Evolutionary conservation across 2,113 vertebrate species (phyloP), one percentile per base, ranked within the genome.

Genomic region (Crypturellus undulatus): DNA sequence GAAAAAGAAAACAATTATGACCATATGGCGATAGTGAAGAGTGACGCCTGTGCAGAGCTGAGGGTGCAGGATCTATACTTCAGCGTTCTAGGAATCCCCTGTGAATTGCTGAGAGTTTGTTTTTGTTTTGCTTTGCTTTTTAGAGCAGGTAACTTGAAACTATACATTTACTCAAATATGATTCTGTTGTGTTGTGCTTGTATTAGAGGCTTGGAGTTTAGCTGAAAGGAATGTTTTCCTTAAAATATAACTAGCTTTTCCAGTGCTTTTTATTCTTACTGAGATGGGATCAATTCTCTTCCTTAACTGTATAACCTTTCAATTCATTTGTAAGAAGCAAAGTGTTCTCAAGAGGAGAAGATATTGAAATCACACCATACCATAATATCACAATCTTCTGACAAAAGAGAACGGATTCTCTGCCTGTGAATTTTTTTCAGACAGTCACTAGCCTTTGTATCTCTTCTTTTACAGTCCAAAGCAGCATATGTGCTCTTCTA

Each of bases 401-500:
- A 45, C 9, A 22, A 25, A 71, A 78, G 28, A 68, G 32, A 26
- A 26, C 10, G 4, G 49, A 21, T 79, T 52, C 13, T 32, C 38
- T 70, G 16, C 45, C 20, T 81, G 22, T 87, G 77, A 72, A 71
- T 83, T 18, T 56, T 84, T 20, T 84, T 65, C 88, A 81, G 59
- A 90, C 22, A 67, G 70, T 94, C 15, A 21, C 47, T 45, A 94
- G 26, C 30, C 15, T 77, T 94, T 87, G 87, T 10, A 87, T 83
- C 75, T 16, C n/a, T 68, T 93, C 32, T 97, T 90, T 70, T 68
- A 51, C 97, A 99, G 99, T 99, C 99, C 96, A 99, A 99, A 98
- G 99, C 99, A 51, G 99, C 99, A 0, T 99, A 99, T 40, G 99
- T 99, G 84, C 98, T 99, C 65, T 99, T 99, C 98, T 99, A 99